These are phyloP conservation scores for Laterallus jamaicensis DNA, from an alignment of 2,113 vertebrate genomes.

Conservation along the genomic window DNA sequence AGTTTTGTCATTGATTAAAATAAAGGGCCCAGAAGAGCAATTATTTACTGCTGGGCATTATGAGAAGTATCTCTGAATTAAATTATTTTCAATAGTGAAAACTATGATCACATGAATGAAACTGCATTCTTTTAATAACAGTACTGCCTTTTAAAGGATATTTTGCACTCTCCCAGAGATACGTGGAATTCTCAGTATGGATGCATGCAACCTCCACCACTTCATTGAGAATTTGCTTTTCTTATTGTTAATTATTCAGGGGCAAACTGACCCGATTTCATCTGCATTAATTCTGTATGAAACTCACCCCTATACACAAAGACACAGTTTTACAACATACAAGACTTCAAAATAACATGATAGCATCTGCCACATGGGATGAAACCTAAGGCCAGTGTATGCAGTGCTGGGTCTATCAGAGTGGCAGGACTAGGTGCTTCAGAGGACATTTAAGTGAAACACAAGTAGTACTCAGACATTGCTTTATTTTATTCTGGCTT, in stretches of 20 bases:
- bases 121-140: not conserved
- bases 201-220: not conserved
- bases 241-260: not conserved
- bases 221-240: not conserved
- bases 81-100: not conserved
- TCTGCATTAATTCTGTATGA: not conserved
- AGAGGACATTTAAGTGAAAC: not conserved
- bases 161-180: not conserved
- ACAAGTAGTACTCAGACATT: not conserved
- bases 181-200: not conserved
- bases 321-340: not conserved
- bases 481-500: not conserved
- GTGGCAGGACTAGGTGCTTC: not conserved
- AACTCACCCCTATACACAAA: not conserved
- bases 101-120: not conserved
- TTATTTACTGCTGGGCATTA: not conserved
- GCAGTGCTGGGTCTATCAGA: not conserved
- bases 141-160: not conserved
- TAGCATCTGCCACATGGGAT: not conserved
- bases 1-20: not conserved
- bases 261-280: not conserved
- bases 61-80: not conserved
- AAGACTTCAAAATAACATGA: not conserved
- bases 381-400: fast-evolving
- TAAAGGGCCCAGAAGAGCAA: not conserved